These are phyloP conservation scores for Pseudorasbora parva DNA, from an alignment of 2,113 vertebrate species.

Conservation along the genomic window DNA sequence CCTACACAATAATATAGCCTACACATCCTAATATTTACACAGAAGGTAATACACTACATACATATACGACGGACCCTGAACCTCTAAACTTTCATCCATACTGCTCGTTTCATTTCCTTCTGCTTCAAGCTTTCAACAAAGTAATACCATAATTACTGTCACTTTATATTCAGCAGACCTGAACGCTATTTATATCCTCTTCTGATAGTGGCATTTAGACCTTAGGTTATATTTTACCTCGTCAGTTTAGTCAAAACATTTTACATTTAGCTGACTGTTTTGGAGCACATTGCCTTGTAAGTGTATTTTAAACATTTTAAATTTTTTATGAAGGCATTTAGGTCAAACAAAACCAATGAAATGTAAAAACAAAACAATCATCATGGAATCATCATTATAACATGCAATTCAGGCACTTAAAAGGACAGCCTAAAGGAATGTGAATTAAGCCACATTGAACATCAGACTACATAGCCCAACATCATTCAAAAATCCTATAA, in stretches of 20 bases:
- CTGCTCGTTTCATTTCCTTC: slow-evolving; percentile 18
- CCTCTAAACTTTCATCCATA: not conserved
- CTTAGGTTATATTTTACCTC: slow-evolving; percentile 31
- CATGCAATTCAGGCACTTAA: not conserved
- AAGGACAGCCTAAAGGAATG: not conserved
- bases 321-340: not conserved
- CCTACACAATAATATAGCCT: no score
- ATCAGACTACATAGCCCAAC: not conserved
- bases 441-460: not conserved
- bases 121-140: slow-evolving; percentile 31
- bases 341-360: slow-evolving; percentile 15
- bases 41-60: slow-evolving; percentile 19
- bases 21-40: slow-evolving; percentile 22
- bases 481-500: slow-evolving; percentile 12
- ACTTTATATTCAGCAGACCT: slow-evolving; percentile 35
- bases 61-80: not conserved
- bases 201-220: slow-evolving; percentile 23
- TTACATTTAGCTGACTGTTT: slow-evolving; percentile 23
- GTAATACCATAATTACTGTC: slow-evolving; percentile 29
- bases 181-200: slow-evolving; percentile 1
- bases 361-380: not conserved
- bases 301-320: not conserved
- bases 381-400: not conserved
- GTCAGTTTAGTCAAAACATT: slow-evolving; percentile 21
- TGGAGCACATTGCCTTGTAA: not conserved